Evolutionary conservation across 2,113 vertebrate species (phyloP).

Genomic region (Carlito syrichta): DNA sequence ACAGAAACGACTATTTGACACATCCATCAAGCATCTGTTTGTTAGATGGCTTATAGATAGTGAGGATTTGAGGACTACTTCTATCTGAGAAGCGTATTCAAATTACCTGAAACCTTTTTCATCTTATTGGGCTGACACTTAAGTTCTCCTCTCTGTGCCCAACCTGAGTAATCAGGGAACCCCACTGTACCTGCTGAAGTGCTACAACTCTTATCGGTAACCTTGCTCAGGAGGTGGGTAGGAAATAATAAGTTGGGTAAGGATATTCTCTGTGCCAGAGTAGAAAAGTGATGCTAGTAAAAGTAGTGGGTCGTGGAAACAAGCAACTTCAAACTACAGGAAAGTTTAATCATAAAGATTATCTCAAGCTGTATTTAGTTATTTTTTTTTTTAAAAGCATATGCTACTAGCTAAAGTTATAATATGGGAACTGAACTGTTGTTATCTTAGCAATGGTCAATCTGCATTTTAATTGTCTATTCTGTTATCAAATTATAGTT

Average conservation of each 20-base stretch:
- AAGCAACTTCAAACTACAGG: not conserved
- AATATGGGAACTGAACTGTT: not conserved
- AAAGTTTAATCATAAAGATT: not conserved
- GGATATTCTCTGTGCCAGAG: not conserved
- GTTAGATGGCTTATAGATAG: not conserved
- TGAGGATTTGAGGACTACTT: not conserved
- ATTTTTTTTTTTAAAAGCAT: too few species aligned
- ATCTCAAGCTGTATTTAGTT: not conserved
- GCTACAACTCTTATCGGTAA: not conserved
- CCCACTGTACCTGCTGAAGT: not conserved
- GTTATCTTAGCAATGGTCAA: not conserved
- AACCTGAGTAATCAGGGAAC: not conserved
- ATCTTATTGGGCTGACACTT: not conserved
- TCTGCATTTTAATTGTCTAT: not conserved
- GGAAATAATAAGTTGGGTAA: fast-evolving
- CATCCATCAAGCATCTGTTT: not conserved
- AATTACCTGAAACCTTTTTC: not conserved
- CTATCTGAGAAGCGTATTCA: not conserved
- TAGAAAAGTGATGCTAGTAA: not conserved
- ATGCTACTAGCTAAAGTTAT: not conserved
- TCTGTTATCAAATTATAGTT: not conserved
- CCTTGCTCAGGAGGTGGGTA: not conserved
- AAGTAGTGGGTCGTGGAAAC: not conserved
- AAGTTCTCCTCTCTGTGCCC: not conserved
- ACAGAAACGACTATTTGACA: not conserved